A percentile compares a stretch with the other conserved stretches of the same genome.
These are phyloP conservation scores for Heterocephalus glaber DNA, from an alignment of 2,113 vertebrate species.

Conservation along the genomic window DNA sequence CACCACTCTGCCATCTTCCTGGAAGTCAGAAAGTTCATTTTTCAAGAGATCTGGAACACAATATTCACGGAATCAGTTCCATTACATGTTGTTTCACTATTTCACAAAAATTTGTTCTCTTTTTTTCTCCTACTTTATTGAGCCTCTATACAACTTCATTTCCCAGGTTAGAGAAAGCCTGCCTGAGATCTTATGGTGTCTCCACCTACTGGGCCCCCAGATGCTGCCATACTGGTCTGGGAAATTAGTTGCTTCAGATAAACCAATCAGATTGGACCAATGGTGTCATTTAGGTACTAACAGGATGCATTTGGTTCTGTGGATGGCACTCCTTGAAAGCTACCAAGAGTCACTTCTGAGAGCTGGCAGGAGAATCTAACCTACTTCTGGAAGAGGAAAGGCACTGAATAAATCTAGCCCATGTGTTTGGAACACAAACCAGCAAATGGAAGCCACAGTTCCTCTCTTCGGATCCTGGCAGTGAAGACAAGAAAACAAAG, in stretches of 20 bases:
- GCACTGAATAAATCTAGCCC: background rate
- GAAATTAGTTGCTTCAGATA: background rate
- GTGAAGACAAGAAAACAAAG: background rate
- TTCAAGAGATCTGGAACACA: too few relatives aligned
- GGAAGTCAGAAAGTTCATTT: too few relatives aligned
- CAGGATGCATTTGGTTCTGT: background rate
- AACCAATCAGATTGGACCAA: background rate
- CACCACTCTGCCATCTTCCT: too few relatives aligned
- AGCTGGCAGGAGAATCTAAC: background rate
- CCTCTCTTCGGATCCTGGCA: background rate
- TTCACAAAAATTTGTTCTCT: conserved; percentile 35
- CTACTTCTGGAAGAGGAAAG: background rate
- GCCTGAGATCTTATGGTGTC: background rate
- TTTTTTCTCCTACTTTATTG: conserved; percentile 84
- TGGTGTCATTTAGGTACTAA: background rate
- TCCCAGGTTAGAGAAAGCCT: conserved; percentile 85
- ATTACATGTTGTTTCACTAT: conserved; percentile 47
- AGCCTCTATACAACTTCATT: conserved; percentile 87
- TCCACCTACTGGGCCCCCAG: background rate
- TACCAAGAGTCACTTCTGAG: background rate
- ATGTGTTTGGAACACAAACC: background rate
- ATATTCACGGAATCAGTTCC: conserved; percentile 33
- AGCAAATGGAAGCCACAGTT: background rate
- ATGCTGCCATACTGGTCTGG: background rate
- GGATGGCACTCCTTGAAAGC: background rate